These are phyloP conservation scores for Planococcus citri DNA, from an alignment of 1,140 invertebrate genomes.

Conservation along the genomic window DNA sequence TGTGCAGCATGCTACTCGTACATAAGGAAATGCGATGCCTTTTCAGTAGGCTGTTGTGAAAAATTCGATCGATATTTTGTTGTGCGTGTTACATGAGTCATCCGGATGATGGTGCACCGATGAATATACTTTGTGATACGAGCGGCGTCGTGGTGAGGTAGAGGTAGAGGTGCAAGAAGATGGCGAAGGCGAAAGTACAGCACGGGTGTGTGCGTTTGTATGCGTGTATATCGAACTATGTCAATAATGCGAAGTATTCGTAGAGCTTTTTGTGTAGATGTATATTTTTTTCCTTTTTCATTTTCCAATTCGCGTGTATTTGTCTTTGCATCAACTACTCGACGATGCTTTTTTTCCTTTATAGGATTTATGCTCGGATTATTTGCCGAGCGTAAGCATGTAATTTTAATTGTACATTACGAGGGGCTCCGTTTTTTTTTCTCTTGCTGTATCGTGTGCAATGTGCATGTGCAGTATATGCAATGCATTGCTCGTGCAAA, in stretches of 20 bases:
- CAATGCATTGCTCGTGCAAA: no score
- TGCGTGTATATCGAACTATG: background rate
- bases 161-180: background rate
- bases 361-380: no score
- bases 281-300: background rate
- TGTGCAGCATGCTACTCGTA: no score
- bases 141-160: no score
- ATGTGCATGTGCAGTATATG: no score
- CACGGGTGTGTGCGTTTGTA: background rate
- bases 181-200: background rate
- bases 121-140: background rate
- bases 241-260: background rate
- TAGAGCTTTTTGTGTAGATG: background rate
- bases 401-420: no score
- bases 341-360: no score
- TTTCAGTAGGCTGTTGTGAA: background rate
- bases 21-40: conserved; percentile 2
- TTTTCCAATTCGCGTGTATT: no score
- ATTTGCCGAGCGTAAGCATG: no score
- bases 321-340: no score
- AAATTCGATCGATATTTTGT: background rate
- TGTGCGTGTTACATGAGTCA: background rate
- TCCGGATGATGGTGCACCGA: background rate
- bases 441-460: no score
- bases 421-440: no score